phyloP scores from a whole-genome alignment of 1,140 invertebrate species.

The Aphelinus certus region DNA sequence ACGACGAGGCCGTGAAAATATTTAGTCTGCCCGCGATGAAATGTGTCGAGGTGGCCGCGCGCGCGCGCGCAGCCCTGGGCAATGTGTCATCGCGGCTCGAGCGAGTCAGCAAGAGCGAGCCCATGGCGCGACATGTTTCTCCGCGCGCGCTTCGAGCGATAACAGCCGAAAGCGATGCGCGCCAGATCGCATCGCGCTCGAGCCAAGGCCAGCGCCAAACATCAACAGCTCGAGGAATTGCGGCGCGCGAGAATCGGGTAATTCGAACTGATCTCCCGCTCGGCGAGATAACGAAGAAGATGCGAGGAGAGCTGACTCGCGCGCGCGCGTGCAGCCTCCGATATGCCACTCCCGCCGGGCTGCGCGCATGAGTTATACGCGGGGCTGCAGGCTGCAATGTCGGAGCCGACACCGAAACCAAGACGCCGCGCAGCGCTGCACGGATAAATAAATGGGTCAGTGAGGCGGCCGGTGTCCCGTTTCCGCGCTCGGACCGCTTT shows the following conservation, averaged over 20 bases:
- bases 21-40: no score
- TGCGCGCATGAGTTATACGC: no score
- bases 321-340: no score
- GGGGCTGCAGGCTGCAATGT: no score
- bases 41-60: no score
- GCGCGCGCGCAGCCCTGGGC: background rate
- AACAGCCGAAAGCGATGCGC: background rate
- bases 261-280: constrained; percentile 1
- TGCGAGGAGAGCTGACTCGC: no score
- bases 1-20: no score
- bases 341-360: no score
- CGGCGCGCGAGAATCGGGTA: constrained; percentile 5
- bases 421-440: constrained; percentile 31
- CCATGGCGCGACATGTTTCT: no score
- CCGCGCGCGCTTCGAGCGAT: background rate
- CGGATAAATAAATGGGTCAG: constrained; percentile 54
- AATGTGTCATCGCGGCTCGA: background rate
- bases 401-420: constrained; percentile 38
- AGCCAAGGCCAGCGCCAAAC: background rate
- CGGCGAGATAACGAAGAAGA: no score
- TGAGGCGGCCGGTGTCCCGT: constrained; percentile 33
- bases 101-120: no score
- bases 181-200: no score
- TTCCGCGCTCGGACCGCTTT: constrained; percentile 46
- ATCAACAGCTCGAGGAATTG: background rate